phyloP scores from a whole-genome alignment of 2,113 vertebrate genomes.

The Vombatus ursinus region DNA sequence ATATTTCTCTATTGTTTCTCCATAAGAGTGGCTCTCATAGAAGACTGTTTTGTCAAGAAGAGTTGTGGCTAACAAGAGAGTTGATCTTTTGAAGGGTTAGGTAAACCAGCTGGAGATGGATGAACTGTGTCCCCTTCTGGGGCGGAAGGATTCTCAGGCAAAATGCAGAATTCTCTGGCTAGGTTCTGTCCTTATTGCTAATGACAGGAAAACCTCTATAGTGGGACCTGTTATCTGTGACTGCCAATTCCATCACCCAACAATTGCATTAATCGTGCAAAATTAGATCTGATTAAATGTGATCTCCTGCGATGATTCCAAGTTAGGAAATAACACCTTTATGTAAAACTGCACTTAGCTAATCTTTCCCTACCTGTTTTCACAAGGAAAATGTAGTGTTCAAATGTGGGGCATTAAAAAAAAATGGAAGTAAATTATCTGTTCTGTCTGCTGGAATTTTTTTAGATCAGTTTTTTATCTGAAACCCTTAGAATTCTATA shows the following conservation, averaged over 20 bases:
- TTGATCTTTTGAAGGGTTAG: background rate
- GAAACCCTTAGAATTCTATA: background rate
- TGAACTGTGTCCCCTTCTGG: background rate
- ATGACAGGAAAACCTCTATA: background rate
- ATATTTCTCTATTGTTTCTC: background rate
- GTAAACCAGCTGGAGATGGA: background rate
- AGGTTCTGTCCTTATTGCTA: background rate
- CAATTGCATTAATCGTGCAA: constrained; percentile 45
- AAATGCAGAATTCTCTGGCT: background rate
- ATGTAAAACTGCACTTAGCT: constrained; percentile 44
- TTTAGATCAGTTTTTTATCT: background rate
- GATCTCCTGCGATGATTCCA: constrained; percentile 47
- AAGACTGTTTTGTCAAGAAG: background rate
- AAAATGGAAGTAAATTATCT: background rate
- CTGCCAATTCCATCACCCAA: background rate
- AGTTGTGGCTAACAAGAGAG: background rate
- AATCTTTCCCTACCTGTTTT: constrained; percentile 17
- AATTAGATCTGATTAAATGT: constrained; percentile 42
- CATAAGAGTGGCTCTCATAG: background rate
- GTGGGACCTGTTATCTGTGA: background rate
- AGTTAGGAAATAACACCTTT: constrained; percentile 55
- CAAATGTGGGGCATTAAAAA: background rate
- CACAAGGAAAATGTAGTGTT: background rate
- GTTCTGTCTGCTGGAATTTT: background rate
- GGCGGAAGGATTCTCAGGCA: background rate